Evolutionary conservation across 2,888 invertebrate genomes (phyloP), one percentile per base, ranked within the genome.

Genomic region (Ecdyonurus torrentis): DNA sequence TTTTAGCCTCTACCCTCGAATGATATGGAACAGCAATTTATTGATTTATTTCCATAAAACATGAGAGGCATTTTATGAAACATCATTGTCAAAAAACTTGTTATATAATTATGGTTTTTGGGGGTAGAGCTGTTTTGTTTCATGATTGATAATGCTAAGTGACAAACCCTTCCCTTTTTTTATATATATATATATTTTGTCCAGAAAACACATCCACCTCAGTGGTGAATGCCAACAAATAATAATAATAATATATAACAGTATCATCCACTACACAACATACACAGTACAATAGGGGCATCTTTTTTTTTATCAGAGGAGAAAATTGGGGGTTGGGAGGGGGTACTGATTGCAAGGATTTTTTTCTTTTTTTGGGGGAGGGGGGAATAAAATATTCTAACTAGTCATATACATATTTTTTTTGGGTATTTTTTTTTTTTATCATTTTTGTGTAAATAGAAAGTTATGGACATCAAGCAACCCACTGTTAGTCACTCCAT

Each of bases 391-490:
- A 37, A 55, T 55, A 55, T 55, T 55, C 22, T 55, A n/a, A 55
- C 22, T n/a, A n/a, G 5, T 55, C 55, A 10, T 55, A 22, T 55
- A n/a, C 55, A 55, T 55, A n/a, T 55, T 55, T 55, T 55, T n/a
- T n/a, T n/a, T n/a, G n/a, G n/a, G n/a, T 5, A 20, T 55, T 10
- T 5, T 20, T 55, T 55, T 55, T n/a, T 55, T 22, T 55, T 55
- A 55, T 55, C 22, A 7, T 55, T 55, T 55, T 55, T 55, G 19
- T 55, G 55, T 22, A 55, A 55, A 55, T 55, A 55, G 37, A n/a
- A 55, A 55, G n/a, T 37, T 37, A 37, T 37, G 55, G 55, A 55
- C 55, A 55, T 55, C 55, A 5, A 55, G 55, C 55, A 55, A 55
- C 55, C 55, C 55, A 55, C 37, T 37, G 37, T 37, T 37, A 37